Conservation (phyloP, 2,888 invertebrate species). For the Agonopterix heracliana region DNA sequence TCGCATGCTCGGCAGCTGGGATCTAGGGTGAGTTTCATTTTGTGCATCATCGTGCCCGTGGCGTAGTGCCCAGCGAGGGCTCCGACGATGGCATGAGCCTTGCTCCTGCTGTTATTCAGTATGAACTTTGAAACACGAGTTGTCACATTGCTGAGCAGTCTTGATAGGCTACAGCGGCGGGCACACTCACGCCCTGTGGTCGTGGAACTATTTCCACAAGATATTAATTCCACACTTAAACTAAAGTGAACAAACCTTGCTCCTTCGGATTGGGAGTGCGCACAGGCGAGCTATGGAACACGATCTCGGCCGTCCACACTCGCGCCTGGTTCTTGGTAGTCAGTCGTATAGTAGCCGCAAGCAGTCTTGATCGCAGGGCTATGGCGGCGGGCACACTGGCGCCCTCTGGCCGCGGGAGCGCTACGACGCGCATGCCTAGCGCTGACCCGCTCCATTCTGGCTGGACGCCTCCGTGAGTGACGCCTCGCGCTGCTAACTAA, state of each 20-base stretch:
- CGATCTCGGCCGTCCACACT: constrained; percentile 94
- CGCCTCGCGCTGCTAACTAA: constrained; percentile 85
- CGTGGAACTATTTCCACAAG: too few relatives aligned
- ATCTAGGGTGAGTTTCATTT: too few relatives aligned
- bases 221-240: too few relatives aligned
- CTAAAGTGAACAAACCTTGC: constrained; percentile 72
- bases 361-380: constrained; percentile 84
- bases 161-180: too few relatives aligned
- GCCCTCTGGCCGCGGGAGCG: constrained; percentile 81
- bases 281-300: constrained; percentile 88
- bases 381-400: constrained; percentile 74
- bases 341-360: constrained; percentile 89
- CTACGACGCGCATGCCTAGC: constrained; percentile 85
- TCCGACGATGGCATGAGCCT: too few relatives aligned
- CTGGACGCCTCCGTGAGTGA: constrained; percentile 94
- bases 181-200: too few relatives aligned
- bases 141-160: too few relatives aligned
- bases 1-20: too few relatives aligned
- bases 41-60: too few relatives aligned
- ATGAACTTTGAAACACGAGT: too few relatives aligned
- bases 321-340: constrained; percentile 85
- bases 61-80: too few relatives aligned
- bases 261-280: constrained; percentile 88
- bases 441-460: constrained; percentile 95
- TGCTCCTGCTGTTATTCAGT: too few relatives aligned